These are phyloP conservation scores for Eupithecia pulchellata DNA, from an alignment of 2,888 invertebrate genomes.

Conservation along the genomic window DNA sequence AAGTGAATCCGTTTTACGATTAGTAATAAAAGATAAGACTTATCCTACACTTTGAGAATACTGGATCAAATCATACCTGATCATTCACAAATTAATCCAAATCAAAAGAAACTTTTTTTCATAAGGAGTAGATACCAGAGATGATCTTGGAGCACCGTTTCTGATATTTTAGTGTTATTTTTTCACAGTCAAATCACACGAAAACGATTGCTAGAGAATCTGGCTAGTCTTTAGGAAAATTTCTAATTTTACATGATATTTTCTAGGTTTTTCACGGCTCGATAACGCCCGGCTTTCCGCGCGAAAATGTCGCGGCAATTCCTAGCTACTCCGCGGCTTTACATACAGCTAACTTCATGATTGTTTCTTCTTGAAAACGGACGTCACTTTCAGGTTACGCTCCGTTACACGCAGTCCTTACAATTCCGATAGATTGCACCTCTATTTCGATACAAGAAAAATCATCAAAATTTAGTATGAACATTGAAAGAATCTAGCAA, in stretches of 20 bases:
- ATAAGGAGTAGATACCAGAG: constrained; percentile 40
- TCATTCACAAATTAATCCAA: constrained; percentile 81
- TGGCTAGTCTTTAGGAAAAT: constrained; percentile 55
- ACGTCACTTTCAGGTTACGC: constrained; percentile 60
- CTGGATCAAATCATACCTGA: constrained; percentile 70
- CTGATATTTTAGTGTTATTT: constrained; percentile 54
- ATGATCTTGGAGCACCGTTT: constrained; percentile 52
- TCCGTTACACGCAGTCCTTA: constrained; percentile 56
- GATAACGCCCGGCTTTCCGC: constrained; percentile 86
- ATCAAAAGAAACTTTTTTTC: constrained; percentile 69
- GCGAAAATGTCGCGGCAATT: constrained; percentile 86
- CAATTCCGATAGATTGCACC: not conserved
- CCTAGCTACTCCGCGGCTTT: constrained; percentile 64
- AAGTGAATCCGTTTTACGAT: constrained; percentile 45
- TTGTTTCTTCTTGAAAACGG: constrained; percentile 81
- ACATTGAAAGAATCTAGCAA: not conserved
- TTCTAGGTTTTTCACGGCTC: constrained; percentile 82
- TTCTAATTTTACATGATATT: constrained; percentile 64
- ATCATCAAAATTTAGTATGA: not conserved
- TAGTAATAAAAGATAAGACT: constrained; percentile 44
- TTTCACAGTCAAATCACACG: constrained; percentile 52
- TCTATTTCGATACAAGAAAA: not conserved
- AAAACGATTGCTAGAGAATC: constrained; percentile 59
- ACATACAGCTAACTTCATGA: constrained; percentile 76
- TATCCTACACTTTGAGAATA: constrained; percentile 53